phyloP scores from a whole-genome alignment of 1,140 invertebrate genomes.

The Dreissena polymorpha region DNA sequence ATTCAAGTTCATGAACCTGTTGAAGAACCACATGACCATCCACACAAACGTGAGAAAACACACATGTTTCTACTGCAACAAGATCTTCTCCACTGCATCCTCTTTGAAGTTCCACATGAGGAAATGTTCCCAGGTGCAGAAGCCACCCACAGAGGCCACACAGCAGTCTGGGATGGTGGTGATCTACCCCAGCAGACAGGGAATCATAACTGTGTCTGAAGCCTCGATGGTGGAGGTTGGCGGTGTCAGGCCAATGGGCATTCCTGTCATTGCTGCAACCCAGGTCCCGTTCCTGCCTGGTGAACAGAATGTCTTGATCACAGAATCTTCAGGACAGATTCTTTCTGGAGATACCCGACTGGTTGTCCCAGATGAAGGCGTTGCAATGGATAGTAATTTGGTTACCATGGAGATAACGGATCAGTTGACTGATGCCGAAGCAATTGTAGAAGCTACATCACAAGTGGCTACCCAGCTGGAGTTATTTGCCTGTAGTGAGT shows the following conservation, averaged over 20 bases:
- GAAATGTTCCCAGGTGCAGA: conserved; percentile 38
- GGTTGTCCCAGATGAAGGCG: not conserved
- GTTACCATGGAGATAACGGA: not conserved
- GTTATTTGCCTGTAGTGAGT: conserved; percentile 60
- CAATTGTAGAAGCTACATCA: not conserved
- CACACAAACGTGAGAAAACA: conserved; percentile 64
- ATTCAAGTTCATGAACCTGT: conserved; percentile 85
- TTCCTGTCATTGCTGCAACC: not conserved
- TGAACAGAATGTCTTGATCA: not conserved
- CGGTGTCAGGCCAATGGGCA: not conserved
- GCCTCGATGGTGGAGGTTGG: not conserved
- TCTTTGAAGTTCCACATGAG: conserved; percentile 51
- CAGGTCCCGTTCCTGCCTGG: not conserved
- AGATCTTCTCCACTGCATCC: conserved; percentile 45
- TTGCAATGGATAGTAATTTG: not conserved
- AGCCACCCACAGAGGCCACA: not conserved
- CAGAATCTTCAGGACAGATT: not conserved
- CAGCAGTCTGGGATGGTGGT: conserved; percentile 4
- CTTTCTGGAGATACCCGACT: not conserved
- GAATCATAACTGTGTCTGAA: not conserved
- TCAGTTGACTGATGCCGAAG: not conserved
- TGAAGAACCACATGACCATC: conserved; percentile 58
- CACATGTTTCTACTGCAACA: conserved; percentile 56
- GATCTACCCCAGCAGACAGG: not conserved
- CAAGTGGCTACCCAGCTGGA: conserved; percentile 4